Evolutionary conservation across 2,113 vertebrate species (phyloP).

Genomic region (Melanerpes aurifrons): DNA sequence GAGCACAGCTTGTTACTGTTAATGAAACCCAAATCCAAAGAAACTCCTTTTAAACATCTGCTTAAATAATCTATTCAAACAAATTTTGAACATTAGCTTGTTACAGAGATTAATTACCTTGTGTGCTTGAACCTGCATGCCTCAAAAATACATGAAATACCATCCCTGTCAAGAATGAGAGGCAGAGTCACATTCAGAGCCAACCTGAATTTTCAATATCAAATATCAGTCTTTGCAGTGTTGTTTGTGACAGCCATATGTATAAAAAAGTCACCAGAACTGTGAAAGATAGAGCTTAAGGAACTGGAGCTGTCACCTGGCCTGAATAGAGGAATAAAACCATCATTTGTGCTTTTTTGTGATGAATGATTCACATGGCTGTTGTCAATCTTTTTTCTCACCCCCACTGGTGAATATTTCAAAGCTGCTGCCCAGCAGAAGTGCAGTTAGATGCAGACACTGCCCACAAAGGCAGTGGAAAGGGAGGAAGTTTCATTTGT

Average conservation of each 20-base stretch:
- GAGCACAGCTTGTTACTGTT: background rate
- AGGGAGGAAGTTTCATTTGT: background rate
- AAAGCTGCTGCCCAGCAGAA: background rate
- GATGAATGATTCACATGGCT: background rate
- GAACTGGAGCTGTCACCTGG: background rate
- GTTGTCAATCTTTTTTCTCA: background rate
- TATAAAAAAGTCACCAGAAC: background rate
- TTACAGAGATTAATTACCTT: background rate
- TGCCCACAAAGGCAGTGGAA: background rate
- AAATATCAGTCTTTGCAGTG: background rate
- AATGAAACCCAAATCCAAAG: background rate
- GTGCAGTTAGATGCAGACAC: background rate
- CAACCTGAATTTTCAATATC: background rate
- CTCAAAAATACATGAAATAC: background rate
- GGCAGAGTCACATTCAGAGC: background rate
- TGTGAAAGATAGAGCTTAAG: background rate
- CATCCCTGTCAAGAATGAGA: rapidly evolving
- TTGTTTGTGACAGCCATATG: background rate
- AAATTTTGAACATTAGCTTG: background rate
- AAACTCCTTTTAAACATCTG: background rate
- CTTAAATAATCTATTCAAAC: background rate
- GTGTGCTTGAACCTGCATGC: background rate
- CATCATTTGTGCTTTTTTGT: rapidly evolving
- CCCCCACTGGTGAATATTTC: rapidly evolving
- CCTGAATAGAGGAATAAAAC: background rate